These are phyloP conservation scores for Bufotes viridis DNA, from an alignment of 2,797 vertebrate genomes.

Conservation along the genomic window DNA sequence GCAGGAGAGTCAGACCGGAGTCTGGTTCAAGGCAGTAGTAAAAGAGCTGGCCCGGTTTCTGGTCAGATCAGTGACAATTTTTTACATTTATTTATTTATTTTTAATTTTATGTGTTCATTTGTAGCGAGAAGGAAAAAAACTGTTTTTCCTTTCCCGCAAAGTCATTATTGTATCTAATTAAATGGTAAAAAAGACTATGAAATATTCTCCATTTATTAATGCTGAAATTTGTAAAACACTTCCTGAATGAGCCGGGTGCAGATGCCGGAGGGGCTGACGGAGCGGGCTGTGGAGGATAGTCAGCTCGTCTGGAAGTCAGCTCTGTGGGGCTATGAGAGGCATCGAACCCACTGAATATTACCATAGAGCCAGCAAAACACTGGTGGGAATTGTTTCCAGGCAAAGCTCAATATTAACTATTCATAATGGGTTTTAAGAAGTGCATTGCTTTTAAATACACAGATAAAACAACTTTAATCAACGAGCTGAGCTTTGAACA, in stretches of 20 bases:
- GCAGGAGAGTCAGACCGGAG: too few relatives aligned
- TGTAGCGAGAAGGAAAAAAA: neutral
- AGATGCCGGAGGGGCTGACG: constrained; percentile 52
- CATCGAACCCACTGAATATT: constrained; percentile 42
- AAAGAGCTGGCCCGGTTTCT: too few relatives aligned
- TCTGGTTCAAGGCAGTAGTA: too few relatives aligned
- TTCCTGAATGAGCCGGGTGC: constrained; percentile 61
- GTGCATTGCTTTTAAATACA: constrained; percentile 61
- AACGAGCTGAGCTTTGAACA: constrained; percentile 53
- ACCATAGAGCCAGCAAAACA: constrained; percentile 47
- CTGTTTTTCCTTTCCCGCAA: neutral
- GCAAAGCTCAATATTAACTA: constrained; percentile 61
- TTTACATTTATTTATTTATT: too few relatives aligned
- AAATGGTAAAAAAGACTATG: constrained; percentile 66
- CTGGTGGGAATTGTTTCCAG: constrained; percentile 59
- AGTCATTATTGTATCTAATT: constrained; percentile 63
- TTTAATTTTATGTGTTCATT: too few relatives aligned
- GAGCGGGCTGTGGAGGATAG: constrained; percentile 52
- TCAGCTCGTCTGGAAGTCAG: constrained; percentile 25
- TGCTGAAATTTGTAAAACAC: constrained; percentile 64
- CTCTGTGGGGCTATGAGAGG: neutral
- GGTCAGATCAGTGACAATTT: too few relatives aligned
- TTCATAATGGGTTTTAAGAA: constrained; percentile 61
- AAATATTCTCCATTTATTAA: constrained; percentile 57
- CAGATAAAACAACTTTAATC: constrained; percentile 59